phyloP scores from a whole-genome alignment of 2,113 vertebrate genomes.

The Alouatta palliata region DNA sequence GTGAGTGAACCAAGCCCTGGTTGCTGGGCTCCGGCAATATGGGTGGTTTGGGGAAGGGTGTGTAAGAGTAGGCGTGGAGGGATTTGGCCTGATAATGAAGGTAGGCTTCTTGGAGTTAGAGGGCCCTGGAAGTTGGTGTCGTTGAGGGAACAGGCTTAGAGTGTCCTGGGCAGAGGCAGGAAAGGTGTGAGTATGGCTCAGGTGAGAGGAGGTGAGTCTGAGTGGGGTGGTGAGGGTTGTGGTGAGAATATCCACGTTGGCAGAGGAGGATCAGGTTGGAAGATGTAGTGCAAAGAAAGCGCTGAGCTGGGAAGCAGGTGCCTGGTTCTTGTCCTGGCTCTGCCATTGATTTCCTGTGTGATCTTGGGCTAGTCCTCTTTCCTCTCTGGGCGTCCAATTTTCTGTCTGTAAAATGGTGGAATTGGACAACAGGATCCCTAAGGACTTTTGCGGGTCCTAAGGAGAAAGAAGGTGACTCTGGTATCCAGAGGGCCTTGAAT shows the following conservation, averaged over 20 bases:
- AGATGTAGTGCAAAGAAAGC: neutral
- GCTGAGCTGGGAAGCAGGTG: neutral
- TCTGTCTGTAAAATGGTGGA: neutral
- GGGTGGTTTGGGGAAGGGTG: neutral
- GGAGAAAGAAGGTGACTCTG: neutral
- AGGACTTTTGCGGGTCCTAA: neutral
- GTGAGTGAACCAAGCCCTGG: neutral
- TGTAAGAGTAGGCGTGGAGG: neutral
- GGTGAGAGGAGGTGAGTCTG: neutral
- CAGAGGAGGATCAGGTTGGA: neutral
- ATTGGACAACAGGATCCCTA: neutral
- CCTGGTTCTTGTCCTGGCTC: neutral
- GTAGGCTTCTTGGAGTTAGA: slow-evolving; percentile 24
- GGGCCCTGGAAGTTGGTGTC: neutral
- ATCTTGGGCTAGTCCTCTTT: neutral
- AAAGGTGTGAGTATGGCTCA: neutral
- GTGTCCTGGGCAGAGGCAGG: neutral
- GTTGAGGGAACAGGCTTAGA: neutral
- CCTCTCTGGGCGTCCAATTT: neutral
- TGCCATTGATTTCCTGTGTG: neutral
- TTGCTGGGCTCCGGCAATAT: neutral
- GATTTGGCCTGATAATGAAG: neutral
- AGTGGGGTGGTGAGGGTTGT: neutral
- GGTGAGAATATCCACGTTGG: neutral
- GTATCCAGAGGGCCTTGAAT: neutral